Evolutionary conservation across 2,797 vertebrate genomes (phyloP).

Genomic region (Bryconaethiops microstoma): DNA sequence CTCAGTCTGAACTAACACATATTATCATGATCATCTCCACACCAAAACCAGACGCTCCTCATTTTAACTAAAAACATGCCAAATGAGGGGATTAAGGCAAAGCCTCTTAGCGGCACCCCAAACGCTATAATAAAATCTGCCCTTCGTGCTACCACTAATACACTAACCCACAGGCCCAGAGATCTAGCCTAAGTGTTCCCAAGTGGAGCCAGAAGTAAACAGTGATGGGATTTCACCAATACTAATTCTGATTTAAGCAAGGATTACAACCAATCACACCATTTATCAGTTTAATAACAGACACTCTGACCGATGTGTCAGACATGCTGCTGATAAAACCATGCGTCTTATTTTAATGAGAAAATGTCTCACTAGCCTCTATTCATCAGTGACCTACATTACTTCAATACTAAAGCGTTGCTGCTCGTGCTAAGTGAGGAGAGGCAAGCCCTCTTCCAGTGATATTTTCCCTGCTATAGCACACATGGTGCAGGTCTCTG

Average conservation of each 20-base stretch:
- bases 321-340: conserved; percentile 3
- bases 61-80: conserved; percentile 37
- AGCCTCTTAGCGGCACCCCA: conserved; percentile 29
- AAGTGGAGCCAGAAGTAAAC: neutral
- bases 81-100: conserved; percentile 13
- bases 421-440: neutral
- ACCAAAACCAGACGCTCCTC: neutral
- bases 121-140: neutral
- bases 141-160: neutral
- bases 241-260: conserved; percentile 12
- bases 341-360: neutral
- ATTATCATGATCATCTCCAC: neutral
- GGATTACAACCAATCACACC: conserved; percentile 1
- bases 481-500: neutral
- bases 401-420: neutral
- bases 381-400: conserved; percentile 22
- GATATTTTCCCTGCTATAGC: neutral
- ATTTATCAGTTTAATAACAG: conserved; percentile 12
- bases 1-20: neutral
- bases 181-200: neutral
- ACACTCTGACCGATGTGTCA: neutral
- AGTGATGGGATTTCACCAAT: conserved; percentile 2
- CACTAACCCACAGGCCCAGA: conserved; percentile 47
- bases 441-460: neutral
- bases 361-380: neutral